phyloP scores from a whole-genome alignment of 2,797 vertebrate genomes.

The Ptychobarbus kaznakovi region DNA sequence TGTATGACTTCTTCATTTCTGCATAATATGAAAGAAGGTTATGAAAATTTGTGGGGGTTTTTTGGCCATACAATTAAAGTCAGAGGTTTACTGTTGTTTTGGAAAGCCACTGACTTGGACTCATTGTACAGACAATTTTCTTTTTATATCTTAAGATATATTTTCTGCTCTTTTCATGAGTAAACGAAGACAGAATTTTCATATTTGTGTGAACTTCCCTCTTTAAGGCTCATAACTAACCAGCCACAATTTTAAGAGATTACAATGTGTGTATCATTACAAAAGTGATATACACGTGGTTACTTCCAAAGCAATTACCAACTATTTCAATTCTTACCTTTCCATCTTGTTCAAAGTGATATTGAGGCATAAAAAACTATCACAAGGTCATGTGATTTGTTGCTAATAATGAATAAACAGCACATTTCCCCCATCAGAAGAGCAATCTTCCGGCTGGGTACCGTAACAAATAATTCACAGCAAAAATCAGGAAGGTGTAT shows the following conservation, averaged over 20 bases:
- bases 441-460: slow-evolving; percentile 47
- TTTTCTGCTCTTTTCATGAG: background rate
- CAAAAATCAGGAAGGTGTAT: slow-evolving; percentile 72
- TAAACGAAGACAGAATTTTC: background rate
- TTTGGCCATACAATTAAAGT: background rate
- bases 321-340: background rate
- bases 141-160: too few relatives aligned
- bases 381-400: background rate
- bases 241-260: background rate
- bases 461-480: slow-evolving; percentile 79
- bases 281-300: slow-evolving; percentile 27
- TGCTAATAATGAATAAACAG: slow-evolving; percentile 37
- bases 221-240: slow-evolving; percentile 1
- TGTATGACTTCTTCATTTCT: background rate
- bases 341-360: slow-evolving; percentile 12
- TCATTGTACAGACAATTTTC: background rate
- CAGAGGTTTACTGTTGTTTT: background rate
- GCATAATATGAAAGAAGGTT: background rate
- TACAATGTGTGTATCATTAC: slow-evolving; percentile 1
- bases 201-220: background rate
- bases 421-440: slow-evolving; percentile 40
- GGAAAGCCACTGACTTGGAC: background rate
- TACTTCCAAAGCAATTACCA: slow-evolving; percentile 33
- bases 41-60: background rate
- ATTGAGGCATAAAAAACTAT: slow-evolving; percentile 23